Evolutionary conservation across 2,797 vertebrate genomes (phyloP), one percentile per base, ranked within the genome.

Genomic region (Darevskia nairensis): DNA sequence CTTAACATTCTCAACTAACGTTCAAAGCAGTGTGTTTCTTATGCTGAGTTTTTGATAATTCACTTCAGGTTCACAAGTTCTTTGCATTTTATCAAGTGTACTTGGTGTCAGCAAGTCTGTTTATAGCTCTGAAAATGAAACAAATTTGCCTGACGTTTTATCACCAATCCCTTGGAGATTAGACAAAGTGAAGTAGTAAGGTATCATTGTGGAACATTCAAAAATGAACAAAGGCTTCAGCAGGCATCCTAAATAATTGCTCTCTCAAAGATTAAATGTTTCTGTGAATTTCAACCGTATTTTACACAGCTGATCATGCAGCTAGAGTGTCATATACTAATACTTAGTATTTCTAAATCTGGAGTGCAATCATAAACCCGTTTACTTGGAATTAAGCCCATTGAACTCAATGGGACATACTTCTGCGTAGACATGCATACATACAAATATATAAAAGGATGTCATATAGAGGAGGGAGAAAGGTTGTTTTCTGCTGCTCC

Each of bases 21-120:
- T 2, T 21, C 78, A 27, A 80, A 88, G 3, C 32, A 81, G 23
- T 11, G 8, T 10, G 27, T 89, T 81, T 82, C 82, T 41, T 82
- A 29, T 86, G 1, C 55, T 85, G 39, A 2, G 72, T 81, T 89
- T 85, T 69, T 88, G 39, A 5, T 46, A 85, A 25, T 82, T 86
- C 0, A 72, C 66, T 90, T 86, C 3, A 4, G 80, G 79, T 75
- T 89, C 46, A 19, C 0, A 6, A 4, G 35, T 11, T 5, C 1
- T 66, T 81, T 82, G 27, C 2, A 71, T 86, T 92, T 90, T 82
- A 82, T 80, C 3, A 84, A 50, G 75, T 78, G 4, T 7, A 13
- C 4, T 89, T 88, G 41, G 0, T 88, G 21, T 90, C 82, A 87
- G 3, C 19, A 74, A 19, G 84, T 90, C 19, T 87, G 0, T 91